Conservation (phyloP, 2,113 vertebrate genomes). For the Cyanoderma ruficeps region DNA sequence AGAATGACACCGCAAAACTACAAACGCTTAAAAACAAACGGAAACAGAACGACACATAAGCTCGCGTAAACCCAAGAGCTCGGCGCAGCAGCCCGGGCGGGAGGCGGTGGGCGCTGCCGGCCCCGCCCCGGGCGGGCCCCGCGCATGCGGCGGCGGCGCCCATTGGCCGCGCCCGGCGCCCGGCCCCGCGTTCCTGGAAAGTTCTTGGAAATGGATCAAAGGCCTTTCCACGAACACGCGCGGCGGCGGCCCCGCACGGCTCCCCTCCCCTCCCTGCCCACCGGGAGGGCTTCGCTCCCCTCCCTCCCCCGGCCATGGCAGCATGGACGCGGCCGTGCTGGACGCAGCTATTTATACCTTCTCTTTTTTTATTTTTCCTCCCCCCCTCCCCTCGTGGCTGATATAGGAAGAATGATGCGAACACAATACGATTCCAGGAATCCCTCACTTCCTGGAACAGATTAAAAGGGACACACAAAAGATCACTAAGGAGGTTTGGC, state of each 20-base stretch:
- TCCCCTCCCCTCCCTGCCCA: no score
- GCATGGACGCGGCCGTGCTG: no score
- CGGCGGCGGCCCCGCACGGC: no score
- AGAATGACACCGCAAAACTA: neutral
- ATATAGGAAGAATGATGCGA: constrained; percentile 46
- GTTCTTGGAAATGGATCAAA: no score
- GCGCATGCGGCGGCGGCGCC: no score
- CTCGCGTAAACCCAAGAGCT: rapidly evolving
- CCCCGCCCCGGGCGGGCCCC: neutral
- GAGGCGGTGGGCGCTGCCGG: neutral
- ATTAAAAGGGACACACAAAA: constrained; percentile 74
- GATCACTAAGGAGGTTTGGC: constrained; percentile 64
- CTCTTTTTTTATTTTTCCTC: no score
- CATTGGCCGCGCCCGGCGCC: no score
- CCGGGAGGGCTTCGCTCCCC: no score
- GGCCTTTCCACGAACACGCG: no score
- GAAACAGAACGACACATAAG: rapidly evolving
- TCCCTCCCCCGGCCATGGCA: no score
- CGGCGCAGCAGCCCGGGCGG: neutral
- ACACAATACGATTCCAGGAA: constrained; percentile 76
- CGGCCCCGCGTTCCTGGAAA: no score
- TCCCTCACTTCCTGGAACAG: constrained; percentile 77
- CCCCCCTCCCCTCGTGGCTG: neutral
- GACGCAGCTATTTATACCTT: no score
- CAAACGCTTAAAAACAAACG: rapidly evolving